Evolutionary conservation across 64 coral and sea anemone genomes (phyloP).

Genomic region (Pachyseris speciosa): DNA sequence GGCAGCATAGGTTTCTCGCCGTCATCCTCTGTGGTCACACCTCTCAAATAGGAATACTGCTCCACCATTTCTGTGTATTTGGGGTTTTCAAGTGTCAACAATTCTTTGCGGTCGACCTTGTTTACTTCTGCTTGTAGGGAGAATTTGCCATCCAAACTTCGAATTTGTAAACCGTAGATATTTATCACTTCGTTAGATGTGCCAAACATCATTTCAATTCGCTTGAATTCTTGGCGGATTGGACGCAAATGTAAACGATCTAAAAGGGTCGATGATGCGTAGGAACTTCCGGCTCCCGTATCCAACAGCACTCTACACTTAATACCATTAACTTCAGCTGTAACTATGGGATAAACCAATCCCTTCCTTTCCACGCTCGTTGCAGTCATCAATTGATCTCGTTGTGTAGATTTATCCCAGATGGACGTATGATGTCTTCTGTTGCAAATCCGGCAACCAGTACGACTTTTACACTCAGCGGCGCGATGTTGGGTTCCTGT

Average conservation of each 20-base stretch:
- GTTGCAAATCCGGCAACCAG: conserved; percentile 57
- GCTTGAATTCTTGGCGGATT: conserved; percentile 18
- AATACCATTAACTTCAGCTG: conserved; percentile 32
- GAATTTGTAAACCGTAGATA: background rate
- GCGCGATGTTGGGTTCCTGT: conserved; percentile 46
- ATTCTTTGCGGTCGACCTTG: conserved; percentile 47
- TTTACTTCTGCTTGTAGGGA: conserved; percentile 15
- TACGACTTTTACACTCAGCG: conserved; percentile 27
- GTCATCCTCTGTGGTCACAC: conserved; percentile 6
- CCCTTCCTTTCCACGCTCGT: conserved; percentile 10
- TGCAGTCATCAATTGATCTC: background rate
- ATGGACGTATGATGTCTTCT: conserved; percentile 24
- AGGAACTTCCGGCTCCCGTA: too few species aligned
- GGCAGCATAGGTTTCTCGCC: conserved; percentile 4
- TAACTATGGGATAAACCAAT: conserved; percentile 42
- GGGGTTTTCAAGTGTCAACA: conserved; percentile 38
- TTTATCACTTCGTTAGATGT: conserved; percentile 32
- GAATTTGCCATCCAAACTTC: conserved; percentile 48
- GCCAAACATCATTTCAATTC: conserved; percentile 64
- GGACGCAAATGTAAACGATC: background rate
- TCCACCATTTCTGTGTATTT: conserved; percentile 27
- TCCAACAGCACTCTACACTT: conserved; percentile 34
- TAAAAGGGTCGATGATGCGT: conserved; percentile 45
- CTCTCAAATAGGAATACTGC: conserved; percentile 13
- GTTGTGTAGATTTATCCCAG: conserved; percentile 20